Percentiles rank a stretch among this genome's conserved stretches.
Conservation (phyloP, 2,888 invertebrate species). For the Palloptera scutellata region DNA sequence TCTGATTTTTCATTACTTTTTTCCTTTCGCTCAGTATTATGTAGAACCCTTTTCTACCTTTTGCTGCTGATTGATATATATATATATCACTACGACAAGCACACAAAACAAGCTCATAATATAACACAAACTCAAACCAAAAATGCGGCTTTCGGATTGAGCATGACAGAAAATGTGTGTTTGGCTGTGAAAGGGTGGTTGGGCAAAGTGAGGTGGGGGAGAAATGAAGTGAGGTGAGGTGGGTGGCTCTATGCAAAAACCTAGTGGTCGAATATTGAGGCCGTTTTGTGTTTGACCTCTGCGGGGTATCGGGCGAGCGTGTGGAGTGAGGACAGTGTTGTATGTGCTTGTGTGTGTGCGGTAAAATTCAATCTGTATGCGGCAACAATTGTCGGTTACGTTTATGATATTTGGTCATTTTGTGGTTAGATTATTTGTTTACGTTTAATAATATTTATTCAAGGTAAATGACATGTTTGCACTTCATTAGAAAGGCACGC, state of each 20-base stretch:
- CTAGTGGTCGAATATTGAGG: conserved; percentile 47
- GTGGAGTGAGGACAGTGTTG: conserved; percentile 1
- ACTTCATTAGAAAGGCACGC: conserved; percentile 49
- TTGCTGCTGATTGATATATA: conserved; percentile 52
- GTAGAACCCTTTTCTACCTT: conserved; percentile 27
- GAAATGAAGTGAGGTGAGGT: too few species aligned
- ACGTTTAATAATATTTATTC: conserved; percentile 46
- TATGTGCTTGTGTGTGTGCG: not conserved
- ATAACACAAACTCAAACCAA: not conserved
- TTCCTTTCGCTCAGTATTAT: conserved; percentile 3
- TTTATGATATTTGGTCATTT: conserved; percentile 43
- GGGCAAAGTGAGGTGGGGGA: too few species aligned
- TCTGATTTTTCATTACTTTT: not conserved
- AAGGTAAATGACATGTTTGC: conserved; percentile 40
- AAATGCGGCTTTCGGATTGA: not conserved
- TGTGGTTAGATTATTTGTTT: conserved; percentile 41
- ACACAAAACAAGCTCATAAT: too few species aligned
- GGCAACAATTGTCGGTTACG: conserved; percentile 47
- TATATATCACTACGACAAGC: conserved; percentile 38
- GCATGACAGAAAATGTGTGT: too few species aligned
- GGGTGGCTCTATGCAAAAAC: not conserved
- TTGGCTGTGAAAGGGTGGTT: too few species aligned
- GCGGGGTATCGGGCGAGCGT: conserved; percentile 7
- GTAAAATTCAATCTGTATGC: conserved; percentile 21
- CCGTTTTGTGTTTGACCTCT: conserved; percentile 37